Evolutionary conservation across 2,888 invertebrate genomes (phyloP).

Genomic region (Pammene aurita): DNA sequence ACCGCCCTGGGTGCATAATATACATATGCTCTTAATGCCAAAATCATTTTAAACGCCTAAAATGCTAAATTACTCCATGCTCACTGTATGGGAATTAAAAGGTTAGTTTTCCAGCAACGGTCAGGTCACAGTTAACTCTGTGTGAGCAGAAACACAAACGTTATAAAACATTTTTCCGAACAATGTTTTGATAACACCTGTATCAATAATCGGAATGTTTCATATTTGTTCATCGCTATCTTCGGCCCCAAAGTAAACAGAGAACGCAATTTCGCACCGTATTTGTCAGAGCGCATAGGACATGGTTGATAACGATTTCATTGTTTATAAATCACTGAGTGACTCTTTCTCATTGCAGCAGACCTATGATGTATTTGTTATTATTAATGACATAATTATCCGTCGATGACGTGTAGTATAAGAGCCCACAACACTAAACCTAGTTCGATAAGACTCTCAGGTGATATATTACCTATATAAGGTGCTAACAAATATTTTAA

Average conservation of each 20-base stretch:
- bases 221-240: slow-evolving; percentile 44
- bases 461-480: too few relatives aligned
- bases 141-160: neutral
- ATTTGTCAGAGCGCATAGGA: slow-evolving; percentile 47
- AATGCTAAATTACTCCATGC: too few relatives aligned
- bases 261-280: slow-evolving; percentile 55
- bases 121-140: too few relatives aligned
- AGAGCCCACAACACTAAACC: too few relatives aligned
- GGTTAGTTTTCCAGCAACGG: neutral
- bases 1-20: too few relatives aligned
- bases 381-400: too few relatives aligned
- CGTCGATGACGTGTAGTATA: too few relatives aligned
- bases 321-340: slow-evolving; percentile 56
- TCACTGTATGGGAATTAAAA: neutral
- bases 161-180: slow-evolving; percentile 43
- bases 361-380: neutral
- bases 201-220: slow-evolving; percentile 53
- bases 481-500: too few relatives aligned
- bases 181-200: slow-evolving; percentile 55
- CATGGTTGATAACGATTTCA: slow-evolving; percentile 49
- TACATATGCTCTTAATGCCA: too few relatives aligned
- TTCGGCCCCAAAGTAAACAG: slow-evolving; percentile 54
- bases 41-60: too few relatives aligned
- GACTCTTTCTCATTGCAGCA: slow-evolving; percentile 52
- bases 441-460: too few relatives aligned